Evolutionary conservation across 2,888 invertebrate species (phyloP).

Genomic region (Acanthacorydalis orientalis): DNA sequence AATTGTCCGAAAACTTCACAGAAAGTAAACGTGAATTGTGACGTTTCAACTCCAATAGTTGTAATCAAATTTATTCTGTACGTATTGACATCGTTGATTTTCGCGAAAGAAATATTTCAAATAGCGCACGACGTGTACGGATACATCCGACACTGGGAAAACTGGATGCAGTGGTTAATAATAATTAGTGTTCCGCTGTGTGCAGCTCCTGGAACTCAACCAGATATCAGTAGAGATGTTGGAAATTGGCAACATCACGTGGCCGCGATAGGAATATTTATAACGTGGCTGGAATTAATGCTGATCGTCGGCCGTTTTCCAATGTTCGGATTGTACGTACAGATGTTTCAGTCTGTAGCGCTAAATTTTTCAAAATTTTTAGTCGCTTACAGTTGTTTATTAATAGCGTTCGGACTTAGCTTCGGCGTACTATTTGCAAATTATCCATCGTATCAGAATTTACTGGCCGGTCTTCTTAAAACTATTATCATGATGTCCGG

Average conservation of each 20-base stretch:
- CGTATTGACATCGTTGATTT: constrained; percentile 41
- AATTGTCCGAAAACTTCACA: constrained; percentile 19
- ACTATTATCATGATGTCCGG: constrained; percentile 82
- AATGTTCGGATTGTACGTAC: constrained; percentile 69
- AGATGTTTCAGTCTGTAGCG: constrained; percentile 76
- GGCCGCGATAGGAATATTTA: constrained; percentile 60
- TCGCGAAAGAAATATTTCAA: constrained; percentile 64
- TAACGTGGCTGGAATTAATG: constrained; percentile 73
- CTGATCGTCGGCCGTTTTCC: constrained; percentile 75
- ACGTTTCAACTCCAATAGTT: constrained; percentile 14
- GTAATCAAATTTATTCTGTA: constrained; percentile 40
- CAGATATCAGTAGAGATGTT: constrained; percentile 17
- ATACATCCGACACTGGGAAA: constrained; percentile 71
- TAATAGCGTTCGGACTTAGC: constrained; percentile 64
- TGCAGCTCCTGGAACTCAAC: constrained; percentile 28
- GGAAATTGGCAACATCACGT: constrained; percentile 61
- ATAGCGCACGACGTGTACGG: constrained; percentile 51
- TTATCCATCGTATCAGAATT: constrained; percentile 49
- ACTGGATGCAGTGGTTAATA: constrained; percentile 68
- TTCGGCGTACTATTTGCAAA: constrained; percentile 70
- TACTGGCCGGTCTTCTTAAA: constrained; percentile 49
- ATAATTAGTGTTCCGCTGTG: constrained; percentile 53
- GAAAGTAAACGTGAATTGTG: constrained; percentile 13
- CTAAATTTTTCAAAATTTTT: constrained; percentile 70
- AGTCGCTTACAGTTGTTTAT: constrained; percentile 60